Conservation (phyloP, 2,797 vertebrate genomes). For the Loriculus beryllinus region DNA sequence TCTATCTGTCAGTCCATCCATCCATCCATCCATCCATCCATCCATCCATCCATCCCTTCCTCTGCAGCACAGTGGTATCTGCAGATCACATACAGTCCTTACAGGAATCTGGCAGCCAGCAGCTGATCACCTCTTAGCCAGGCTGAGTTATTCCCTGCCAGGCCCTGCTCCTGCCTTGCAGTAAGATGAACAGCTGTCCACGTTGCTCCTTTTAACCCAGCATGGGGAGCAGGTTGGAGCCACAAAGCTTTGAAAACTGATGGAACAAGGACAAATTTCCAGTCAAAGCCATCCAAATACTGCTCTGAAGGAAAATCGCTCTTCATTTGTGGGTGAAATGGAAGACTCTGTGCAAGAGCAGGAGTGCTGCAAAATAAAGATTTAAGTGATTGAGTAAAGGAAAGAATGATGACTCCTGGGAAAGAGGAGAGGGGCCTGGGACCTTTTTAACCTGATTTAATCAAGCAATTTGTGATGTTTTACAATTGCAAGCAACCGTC, state of each 20-base stretch:
- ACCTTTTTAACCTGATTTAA: constrained; percentile 1
- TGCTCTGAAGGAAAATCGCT: constrained; percentile 24
- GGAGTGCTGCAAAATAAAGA: not conserved
- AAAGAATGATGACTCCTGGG: not conserved
- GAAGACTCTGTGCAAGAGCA: not conserved
- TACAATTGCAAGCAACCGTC: not conserved
- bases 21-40: not conserved
- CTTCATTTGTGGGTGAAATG: not conserved
- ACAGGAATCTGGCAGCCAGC: not conserved
- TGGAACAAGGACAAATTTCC: constrained; percentile 15
- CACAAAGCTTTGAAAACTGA: not conserved
- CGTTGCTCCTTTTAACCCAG: not conserved
- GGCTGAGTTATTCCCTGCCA: not conserved
- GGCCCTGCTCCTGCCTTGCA: not conserved
- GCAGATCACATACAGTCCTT: not conserved
- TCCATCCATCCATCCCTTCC: not conserved
- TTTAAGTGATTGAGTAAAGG: not conserved
- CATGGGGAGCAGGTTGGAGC: not conserved
- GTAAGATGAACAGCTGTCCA: not conserved
- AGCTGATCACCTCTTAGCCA: not conserved
- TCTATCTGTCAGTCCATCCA: not conserved
- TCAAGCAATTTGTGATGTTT: not conserved
- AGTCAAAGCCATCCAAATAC: not conserved
- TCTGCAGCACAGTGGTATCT: not conserved
- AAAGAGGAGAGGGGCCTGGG: not conserved